Evolutionary conservation across 2,113 vertebrate species (phyloP).

Genomic region (Acinonyx jubatus): DNA sequence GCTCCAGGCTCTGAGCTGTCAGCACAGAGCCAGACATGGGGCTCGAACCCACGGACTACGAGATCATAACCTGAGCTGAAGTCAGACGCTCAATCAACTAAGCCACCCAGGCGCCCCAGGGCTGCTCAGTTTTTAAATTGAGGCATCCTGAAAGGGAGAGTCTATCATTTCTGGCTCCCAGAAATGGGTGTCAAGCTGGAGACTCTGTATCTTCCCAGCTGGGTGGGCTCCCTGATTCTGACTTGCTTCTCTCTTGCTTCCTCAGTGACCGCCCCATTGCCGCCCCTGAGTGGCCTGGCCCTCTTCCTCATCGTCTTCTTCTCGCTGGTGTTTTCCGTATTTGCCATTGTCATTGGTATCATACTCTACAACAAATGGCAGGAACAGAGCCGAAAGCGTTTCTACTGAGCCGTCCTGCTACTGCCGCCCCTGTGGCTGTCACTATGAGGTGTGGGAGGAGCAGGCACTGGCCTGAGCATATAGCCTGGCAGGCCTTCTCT

Average conservation of each 20-base stretch:
- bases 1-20: no score
- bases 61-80: no score
- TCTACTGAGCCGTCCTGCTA: slow-evolving; percentile 89
- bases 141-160: not conserved
- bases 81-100: no score
- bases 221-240: not conserved
- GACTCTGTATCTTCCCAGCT: no score
- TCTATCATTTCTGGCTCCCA: not conserved
- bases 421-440: not conserved
- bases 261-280: slow-evolving; percentile 74
- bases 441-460: not conserved
- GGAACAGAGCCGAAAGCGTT: slow-evolving; percentile 94
- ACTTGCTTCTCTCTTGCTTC: not conserved
- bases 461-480: not conserved
- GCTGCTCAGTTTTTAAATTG: not conserved
- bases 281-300: slow-evolving; percentile 90
- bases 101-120: no score
- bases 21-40: no score
- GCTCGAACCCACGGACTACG: no score
- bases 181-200: not conserved
- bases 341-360: slow-evolving; percentile 92
- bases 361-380: slow-evolving; percentile 96
- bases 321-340: slow-evolving; percentile 92
- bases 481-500: not conserved
- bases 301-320: slow-evolving; percentile 95